These are phyloP conservation scores for Zaprionus vittiger DNA, from an alignment of 1,140 invertebrate species.

Conservation along the genomic window DNA sequence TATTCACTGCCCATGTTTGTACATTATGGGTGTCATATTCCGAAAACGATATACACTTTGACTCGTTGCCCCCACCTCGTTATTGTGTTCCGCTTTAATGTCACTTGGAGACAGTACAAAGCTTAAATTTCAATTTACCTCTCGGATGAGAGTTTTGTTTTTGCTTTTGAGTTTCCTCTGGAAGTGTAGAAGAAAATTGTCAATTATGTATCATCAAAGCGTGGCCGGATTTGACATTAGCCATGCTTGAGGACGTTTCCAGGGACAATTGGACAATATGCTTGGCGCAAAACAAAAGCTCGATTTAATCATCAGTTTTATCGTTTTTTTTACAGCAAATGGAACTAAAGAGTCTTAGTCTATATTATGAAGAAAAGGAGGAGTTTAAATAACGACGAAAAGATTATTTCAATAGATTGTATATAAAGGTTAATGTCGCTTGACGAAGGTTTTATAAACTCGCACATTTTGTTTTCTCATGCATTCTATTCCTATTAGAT, in stretches of 20 bases:
- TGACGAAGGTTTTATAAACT: too few species aligned
- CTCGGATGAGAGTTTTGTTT: not conserved
- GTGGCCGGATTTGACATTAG: constrained; percentile 10
- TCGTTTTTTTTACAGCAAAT: not conserved
- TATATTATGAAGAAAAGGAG: not conserved
- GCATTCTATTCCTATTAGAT: too few species aligned
- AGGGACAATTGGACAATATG: constrained; percentile 1
- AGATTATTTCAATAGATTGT: too few species aligned
- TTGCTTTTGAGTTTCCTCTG: not conserved
- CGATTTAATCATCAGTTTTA: not conserved
- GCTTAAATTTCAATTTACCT: constrained; percentile 45
- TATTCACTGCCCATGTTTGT: not conserved
- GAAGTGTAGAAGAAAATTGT: constrained; percentile 44
- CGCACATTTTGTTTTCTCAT: too few species aligned
- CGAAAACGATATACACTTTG: not conserved
- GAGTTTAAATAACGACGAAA: not conserved
- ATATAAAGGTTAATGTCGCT: too few species aligned
- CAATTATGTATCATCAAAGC: constrained; percentile 46
- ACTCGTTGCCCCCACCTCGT: not conserved
- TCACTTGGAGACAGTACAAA: constrained; percentile 9
- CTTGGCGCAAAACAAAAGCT: not conserved
- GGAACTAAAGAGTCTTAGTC: not conserved
- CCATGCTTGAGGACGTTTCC: constrained; percentile 15
- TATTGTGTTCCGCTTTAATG: constrained; percentile 10
- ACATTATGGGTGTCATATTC: constrained; percentile 1